Conservation (phyloP, 2,888 invertebrate species). For the Drosophila emarginata region DNA sequence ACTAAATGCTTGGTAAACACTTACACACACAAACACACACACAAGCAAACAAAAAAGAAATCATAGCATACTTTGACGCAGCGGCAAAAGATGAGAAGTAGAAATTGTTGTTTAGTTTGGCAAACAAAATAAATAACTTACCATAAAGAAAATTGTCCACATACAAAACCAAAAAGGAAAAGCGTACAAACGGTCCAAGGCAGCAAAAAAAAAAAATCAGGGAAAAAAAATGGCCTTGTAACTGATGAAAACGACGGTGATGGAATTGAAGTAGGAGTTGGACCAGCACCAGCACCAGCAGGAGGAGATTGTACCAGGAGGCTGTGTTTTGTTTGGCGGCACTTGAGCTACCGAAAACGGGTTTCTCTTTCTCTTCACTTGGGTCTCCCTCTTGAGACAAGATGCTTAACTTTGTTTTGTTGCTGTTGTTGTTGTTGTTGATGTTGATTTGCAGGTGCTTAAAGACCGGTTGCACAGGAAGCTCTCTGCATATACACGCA, state of each 20-base stretch:
- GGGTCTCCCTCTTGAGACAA: conserved; percentile 1
- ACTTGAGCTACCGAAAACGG: conserved; percentile 38
- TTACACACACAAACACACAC: background rate
- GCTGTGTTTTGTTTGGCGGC: background rate
- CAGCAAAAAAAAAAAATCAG: background rate
- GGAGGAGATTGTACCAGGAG: background rate
- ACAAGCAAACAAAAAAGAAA: conserved; percentile 2
- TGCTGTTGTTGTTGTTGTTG: conserved; percentile 17
- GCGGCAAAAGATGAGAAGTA: conserved; percentile 2
- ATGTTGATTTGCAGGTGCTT: conserved; percentile 61
- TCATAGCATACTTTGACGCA: conserved; percentile 14
- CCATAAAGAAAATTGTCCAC: conserved; percentile 28
- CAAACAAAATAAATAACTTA: conserved; percentile 21
- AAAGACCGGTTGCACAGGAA: conserved; percentile 77
- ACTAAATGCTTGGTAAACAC: conserved; percentile 4
- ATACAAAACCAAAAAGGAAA: background rate
- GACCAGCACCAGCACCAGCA: background rate
- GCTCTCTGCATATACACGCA: conserved; percentile 37
- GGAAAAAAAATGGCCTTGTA: conserved; percentile 5
- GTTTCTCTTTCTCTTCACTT: conserved; percentile 38
- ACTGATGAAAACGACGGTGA: background rate
- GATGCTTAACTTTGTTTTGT: conserved; percentile 5
- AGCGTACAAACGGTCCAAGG: background rate
- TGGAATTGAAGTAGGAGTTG: background rate
- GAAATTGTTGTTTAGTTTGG: conserved; percentile 4